A percentile compares a stretch with the other conserved stretches of the same genome.
Evolutionary conservation across 92 coral and sea anemone genomes (phyloP).

Genomic region (Meandrina meandrites): DNA sequence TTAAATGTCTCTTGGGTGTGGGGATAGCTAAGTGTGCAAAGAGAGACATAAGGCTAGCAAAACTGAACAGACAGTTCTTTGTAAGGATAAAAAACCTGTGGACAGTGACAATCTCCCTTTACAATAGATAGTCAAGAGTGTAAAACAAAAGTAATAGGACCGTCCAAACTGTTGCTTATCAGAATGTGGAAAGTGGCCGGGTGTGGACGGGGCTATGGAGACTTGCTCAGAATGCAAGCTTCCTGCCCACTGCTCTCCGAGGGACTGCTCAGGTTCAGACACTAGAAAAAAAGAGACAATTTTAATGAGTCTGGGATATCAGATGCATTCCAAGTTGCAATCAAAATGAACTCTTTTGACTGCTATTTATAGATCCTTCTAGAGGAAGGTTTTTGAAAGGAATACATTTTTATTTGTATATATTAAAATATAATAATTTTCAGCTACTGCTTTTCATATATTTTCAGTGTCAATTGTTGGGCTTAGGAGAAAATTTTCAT

Average conservation of each 20-base stretch:
- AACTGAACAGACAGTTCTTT: no score
- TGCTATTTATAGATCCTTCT: neutral
- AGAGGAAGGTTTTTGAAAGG: neutral
- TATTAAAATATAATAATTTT: neutral
- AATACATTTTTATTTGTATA: slow-evolving; percentile 22
- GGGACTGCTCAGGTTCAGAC: neutral
- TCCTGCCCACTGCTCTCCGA: neutral
- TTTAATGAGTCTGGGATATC: neutral
- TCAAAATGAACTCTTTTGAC: neutral
- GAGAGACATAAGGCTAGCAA: no score
- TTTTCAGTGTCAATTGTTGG: neutral
- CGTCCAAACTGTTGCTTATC: neutral
- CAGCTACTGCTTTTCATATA: neutral
- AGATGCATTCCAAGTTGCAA: neutral
- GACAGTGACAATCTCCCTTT: no score
- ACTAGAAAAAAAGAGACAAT: neutral
- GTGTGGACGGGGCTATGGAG: no score
- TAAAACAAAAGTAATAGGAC: neutral
- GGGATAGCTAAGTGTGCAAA: neutral
- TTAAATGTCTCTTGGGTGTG: no score
- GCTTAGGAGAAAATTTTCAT: neutral
- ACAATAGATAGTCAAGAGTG: neutral
- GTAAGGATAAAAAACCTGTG: no score
- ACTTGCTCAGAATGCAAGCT: neutral
- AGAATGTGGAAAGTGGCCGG: no score